These are phyloP conservation scores for Cheumatopsyche charites DNA, from an alignment of 1,140 invertebrate species.

Conservation along the genomic window DNA sequence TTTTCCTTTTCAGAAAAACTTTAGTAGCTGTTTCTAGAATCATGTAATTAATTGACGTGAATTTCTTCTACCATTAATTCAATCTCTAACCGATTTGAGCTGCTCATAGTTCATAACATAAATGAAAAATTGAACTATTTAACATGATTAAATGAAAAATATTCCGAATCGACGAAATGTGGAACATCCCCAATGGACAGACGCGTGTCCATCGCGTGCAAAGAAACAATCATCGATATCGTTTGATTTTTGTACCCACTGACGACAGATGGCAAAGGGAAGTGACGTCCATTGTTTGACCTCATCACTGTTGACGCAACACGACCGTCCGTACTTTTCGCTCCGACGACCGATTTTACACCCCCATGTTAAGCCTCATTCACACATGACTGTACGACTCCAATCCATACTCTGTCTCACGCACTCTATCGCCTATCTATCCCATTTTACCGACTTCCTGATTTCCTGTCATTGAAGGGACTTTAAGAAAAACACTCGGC, in stretches of 20 bases:
- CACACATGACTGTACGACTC: too few species aligned
- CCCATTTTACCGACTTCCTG: too few species aligned
- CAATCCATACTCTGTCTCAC: too few species aligned
- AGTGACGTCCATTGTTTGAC: constrained; percentile 22
- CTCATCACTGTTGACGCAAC: constrained; percentile 33
- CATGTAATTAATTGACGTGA: too few species aligned
- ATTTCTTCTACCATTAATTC: too few species aligned
- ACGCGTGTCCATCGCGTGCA: constrained; percentile 19
- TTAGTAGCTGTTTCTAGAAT: too few species aligned
- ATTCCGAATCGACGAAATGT: neutral
- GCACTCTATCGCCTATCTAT: too few species aligned
- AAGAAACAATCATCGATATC: constrained; percentile 15
- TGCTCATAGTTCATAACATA: too few species aligned
- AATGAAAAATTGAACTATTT: neutral
- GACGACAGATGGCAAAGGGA: neutral
- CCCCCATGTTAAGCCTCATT: constrained; percentile 6
- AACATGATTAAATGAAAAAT: neutral
- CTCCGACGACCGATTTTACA: constrained; percentile 23
- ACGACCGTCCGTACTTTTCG: constrained; percentile 19
- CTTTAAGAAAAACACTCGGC: too few species aligned
- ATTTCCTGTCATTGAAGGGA: too few species aligned
- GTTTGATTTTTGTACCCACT: constrained; percentile 3
- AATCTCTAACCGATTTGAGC: too few species aligned
- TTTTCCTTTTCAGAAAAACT: too few species aligned
- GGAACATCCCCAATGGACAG: neutral